phyloP scores from a whole-genome alignment of 2,113 vertebrate genomes.

The Parus major region DNA sequence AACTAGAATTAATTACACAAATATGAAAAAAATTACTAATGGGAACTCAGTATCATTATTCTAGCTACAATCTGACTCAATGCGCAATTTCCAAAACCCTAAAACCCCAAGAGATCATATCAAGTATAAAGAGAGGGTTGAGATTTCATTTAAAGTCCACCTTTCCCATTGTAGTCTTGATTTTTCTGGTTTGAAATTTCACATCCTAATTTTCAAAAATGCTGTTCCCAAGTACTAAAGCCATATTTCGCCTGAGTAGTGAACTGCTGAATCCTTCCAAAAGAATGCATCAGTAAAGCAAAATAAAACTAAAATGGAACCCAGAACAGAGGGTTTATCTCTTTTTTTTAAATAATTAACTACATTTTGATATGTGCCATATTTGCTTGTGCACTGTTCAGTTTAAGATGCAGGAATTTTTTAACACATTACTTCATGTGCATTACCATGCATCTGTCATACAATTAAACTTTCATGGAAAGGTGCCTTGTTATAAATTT shows the following conservation, averaged over 20 bases:
- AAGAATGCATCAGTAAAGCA: background rate
- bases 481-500: background rate
- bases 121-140: background rate
- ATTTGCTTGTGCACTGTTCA: background rate
- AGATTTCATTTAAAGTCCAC: background rate
- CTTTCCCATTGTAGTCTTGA: background rate
- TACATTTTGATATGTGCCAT: background rate
- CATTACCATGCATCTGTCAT: background rate
- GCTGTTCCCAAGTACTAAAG: background rate
- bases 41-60: background rate
- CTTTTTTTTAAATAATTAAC: background rate
- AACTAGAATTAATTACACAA: background rate
- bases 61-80: accelerated
- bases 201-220: background rate
- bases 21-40: background rate
- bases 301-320: background rate
- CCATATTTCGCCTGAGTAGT: background rate
- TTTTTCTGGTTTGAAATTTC: background rate
- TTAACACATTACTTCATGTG: background rate
- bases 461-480: background rate
- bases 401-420: accelerated
- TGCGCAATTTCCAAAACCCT: background rate
- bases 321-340: background rate
- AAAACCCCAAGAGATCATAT: background rate
- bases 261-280: background rate